A percentile compares a stretch with the other conserved stretches of the same genome.
These are phyloP conservation scores for Dendrophyllia cribrosa DNA, from an alignment of 64 coral and sea anemone genomes.

Conservation along the genomic window DNA sequence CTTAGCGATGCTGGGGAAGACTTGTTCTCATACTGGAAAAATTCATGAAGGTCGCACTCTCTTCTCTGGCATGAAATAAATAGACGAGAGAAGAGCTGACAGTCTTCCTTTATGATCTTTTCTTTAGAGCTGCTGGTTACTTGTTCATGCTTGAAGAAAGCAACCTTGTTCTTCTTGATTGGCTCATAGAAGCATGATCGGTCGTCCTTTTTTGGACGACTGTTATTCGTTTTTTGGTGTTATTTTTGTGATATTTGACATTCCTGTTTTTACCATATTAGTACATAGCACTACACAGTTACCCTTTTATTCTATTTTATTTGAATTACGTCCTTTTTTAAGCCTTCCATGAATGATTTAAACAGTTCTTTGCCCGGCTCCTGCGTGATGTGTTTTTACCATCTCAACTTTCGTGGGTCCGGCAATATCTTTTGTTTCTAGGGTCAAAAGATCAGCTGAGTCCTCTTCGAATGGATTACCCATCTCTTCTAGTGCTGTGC, in stretches of 20 bases:
- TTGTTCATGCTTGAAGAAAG: constrained; percentile 67
- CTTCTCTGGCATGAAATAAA: constrained; percentile 72
- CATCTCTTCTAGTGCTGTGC: constrained; percentile 55
- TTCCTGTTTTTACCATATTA: too few relatives aligned
- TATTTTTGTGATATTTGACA: too few relatives aligned
- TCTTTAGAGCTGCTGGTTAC: constrained; percentile 44
- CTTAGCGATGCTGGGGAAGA: constrained; percentile 46
- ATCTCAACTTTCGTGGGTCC: constrained; percentile 54
- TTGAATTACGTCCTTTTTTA: constrained; percentile 67
- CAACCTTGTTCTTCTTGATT: constrained; percentile 53
- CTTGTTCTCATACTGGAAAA: constrained; percentile 77
- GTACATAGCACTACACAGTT: too few relatives aligned
- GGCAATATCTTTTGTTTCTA: constrained; percentile 64
- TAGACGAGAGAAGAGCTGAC: constrained; percentile 45
- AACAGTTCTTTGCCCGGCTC: constrained; percentile 46
- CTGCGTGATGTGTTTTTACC: constrained; percentile 38
- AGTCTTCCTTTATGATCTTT: constrained; percentile 68
- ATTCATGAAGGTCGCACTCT: constrained; percentile 65
- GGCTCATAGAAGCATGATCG: constrained; percentile 65
- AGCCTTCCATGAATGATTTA: constrained; percentile 41
- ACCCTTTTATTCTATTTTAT: too few relatives aligned
- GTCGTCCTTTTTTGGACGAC: too few relatives aligned
- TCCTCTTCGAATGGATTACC: constrained; percentile 70
- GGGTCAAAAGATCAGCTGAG: constrained; percentile 42
- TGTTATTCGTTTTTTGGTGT: too few relatives aligned